Evolutionary conservation across 2,797 vertebrate genomes (phyloP), one percentile per base, ranked within the genome.

Genomic region (Leuciscus waleckii): DNA sequence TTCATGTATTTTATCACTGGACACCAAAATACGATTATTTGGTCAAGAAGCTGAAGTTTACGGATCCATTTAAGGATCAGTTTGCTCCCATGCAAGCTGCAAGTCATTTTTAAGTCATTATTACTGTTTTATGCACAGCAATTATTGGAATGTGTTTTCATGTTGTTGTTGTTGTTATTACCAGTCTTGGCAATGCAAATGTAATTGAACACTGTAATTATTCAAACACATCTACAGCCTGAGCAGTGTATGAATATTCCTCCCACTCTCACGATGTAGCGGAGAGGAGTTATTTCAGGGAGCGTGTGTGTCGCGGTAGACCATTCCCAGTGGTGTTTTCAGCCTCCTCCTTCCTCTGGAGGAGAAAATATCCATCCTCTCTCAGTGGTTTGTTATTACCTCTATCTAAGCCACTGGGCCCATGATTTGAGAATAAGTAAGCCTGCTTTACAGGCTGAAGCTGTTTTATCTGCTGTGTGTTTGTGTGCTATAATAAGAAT

Each of bases 361-460:
- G 63, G 43, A 80, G 63, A 68, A 80, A 49, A 68, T 9, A 68
- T 68, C 63, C 2, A 2, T 75, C 77, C 83, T 51, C 58, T 63
- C 69, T 67, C 43, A 68, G 88, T 89, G 92, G 56, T 74, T 92
- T 91, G 91, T 86, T 89, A 90, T 90, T 92, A 89, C 80, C 91
- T 88, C 87, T 78, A 82, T 91, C 89, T 88, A 89, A 91, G 91
- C 76, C 84, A 82, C 61, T 54, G 71, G 56, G 37, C 69, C 74
- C 74, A 43, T 23, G 69, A 37, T 83, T 79, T 77, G 88, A 85
- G 86, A 85, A 74, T 87, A 51, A 85, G 88, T 41, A 85, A 91
- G 90, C 82, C 84, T 92, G 90, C 93, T 93, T 93, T 92, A 93
- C 61, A 17, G 79, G 65, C 46, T 75, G 85, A 69, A 85, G 87